Conservation (phyloP, 2,888 invertebrate species). For the Tachystola acroxantha region DNA sequence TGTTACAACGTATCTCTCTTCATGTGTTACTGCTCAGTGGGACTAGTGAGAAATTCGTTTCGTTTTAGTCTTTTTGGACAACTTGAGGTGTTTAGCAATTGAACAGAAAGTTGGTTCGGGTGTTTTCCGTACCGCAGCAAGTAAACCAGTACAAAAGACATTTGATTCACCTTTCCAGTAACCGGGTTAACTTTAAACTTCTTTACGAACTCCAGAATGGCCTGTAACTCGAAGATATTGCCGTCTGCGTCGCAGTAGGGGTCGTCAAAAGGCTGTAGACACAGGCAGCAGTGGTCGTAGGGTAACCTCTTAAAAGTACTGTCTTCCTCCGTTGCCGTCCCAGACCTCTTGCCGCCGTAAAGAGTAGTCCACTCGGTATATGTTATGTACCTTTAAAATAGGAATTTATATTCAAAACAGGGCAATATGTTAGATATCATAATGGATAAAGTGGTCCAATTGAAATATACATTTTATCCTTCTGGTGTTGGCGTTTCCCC, state of each 20-base stretch:
- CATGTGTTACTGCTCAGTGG: no score
- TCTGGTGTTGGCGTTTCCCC: constrained; percentile 96
- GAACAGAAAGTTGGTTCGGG: no score
- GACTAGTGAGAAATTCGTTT: no score
- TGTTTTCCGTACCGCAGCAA: no score
- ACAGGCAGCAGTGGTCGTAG: constrained; percentile 94
- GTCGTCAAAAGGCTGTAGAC: constrained; percentile 93
- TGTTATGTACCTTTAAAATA: constrained; percentile 84
- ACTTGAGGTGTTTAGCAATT: no score
- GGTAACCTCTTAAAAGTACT: constrained; percentile 94
- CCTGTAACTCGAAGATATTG: constrained; percentile 94
- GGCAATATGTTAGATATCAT: background rate
- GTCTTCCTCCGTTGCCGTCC: constrained; percentile 83
- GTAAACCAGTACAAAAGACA: no score
- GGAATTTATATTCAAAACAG: background rate
- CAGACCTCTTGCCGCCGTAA: constrained; percentile 91
- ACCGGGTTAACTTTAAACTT: constrained; percentile 96
- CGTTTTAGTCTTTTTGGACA: no score
- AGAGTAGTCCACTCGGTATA: constrained; percentile 93
- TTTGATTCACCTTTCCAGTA: constrained; percentile 92
- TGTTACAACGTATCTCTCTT: no score
- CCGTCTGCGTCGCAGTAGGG: constrained; percentile 95
- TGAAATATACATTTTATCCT: constrained; percentile 91
- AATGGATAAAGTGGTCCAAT: background rate
- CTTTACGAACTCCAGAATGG: constrained; percentile 91